Evolutionary conservation across 2,113 vertebrate species (phyloP).

Genomic region (Pygoscelis adeliae): DNA sequence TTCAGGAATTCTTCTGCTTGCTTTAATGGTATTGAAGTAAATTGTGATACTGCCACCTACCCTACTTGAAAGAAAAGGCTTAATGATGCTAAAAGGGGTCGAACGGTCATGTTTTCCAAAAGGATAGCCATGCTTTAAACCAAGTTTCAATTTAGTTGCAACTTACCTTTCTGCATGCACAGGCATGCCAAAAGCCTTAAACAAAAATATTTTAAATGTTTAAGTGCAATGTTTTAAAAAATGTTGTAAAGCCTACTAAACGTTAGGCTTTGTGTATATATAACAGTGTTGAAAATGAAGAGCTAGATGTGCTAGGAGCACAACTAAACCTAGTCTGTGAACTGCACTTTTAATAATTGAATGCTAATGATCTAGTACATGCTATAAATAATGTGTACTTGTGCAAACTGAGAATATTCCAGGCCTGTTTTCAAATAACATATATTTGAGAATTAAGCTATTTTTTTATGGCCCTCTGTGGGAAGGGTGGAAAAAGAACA

Average conservation of each 20-base stretch:
- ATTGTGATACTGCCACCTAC: not conserved
- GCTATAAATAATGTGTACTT: not conserved
- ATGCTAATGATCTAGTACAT: not conserved
- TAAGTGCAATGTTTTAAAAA: not conserved
- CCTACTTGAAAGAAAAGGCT: not conserved
- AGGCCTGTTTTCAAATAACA: not conserved
- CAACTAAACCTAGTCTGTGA: not conserved
- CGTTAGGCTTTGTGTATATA: not conserved
- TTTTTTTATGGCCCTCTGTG: not conserved
- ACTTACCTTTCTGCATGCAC: not conserved
- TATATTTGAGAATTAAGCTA: not conserved
- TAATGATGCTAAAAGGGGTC: not conserved
- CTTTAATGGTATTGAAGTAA: not conserved
- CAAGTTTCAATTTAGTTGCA: not conserved
- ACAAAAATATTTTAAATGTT: not conserved
- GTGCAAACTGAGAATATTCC: not conserved
- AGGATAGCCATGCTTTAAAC: not conserved
- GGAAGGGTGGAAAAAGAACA: not conserved
- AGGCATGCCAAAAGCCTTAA: not conserved
- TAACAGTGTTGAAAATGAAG: not conserved
- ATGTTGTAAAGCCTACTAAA: not conserved
- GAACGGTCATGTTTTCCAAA: accelerated
- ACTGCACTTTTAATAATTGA: not conserved
- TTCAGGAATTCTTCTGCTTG: not conserved
- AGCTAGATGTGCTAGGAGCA: not conserved